Evolutionary conservation across 2,797 vertebrate species (phyloP), one percentile per base, ranked within the genome.

Genomic region (Merluccius polli): DNA sequence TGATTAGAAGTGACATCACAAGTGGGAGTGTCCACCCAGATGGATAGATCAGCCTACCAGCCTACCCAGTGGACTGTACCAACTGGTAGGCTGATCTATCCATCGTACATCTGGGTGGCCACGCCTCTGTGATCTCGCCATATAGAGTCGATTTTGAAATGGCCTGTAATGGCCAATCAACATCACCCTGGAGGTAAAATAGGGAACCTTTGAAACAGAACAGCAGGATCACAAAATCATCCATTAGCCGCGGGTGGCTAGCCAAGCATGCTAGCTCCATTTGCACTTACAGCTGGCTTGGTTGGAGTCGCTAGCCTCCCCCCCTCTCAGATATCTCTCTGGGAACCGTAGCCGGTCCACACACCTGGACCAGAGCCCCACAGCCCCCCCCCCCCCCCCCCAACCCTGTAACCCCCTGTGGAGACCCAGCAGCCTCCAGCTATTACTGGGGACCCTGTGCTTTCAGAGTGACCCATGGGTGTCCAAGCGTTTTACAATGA

Each of bases 301-400:
- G 36, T 81, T 80, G 30, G 2, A 41, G 71, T 27, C 31, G 24
- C 59, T 27, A 65, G n/a, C 8, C 33, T 35, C 81, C 75, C 87
- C 78, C 76, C 85, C 82, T 75, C 84, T 85, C 79, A 77, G 82
- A 85, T 74, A 75, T 84, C 82, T 81, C 77, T 79, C 79, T 79
- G 83, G 86, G 81, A 83, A 71, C 35, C 71, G 33, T 73, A 83
- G 82, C 82, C 82, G 75, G 84, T 84, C 75, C 78, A 87, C 31
- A 79, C 89, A 86, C 86, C 88, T 87, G 84, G 86, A 82, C 72
- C 63, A 36, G 29, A 75, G 78, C 80, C 86, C 85, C 80, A 80
- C 73, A 84, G 81, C 67, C 77, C 67, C 75, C 74, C 76, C 75
- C 77, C 73, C 71, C 73, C 77, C 75, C 3, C n/a, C 59, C 59